Conservation (phyloP, 2,113 vertebrate species). For the Bufo gargarizans region DNA sequence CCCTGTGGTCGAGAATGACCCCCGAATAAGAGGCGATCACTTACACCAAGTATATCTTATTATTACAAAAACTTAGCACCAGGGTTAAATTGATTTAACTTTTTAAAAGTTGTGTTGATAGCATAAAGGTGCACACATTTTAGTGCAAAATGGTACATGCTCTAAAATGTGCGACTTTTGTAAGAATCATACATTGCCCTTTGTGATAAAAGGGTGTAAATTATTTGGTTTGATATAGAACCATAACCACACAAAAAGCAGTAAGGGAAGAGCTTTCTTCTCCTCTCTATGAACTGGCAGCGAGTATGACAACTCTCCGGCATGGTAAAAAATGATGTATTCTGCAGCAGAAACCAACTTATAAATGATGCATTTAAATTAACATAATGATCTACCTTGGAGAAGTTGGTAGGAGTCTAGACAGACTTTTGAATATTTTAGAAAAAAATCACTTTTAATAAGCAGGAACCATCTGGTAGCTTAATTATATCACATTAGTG, state of each 20-base stretch:
- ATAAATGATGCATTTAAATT: conserved; percentile 42
- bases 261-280: not conserved
- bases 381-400: conserved; percentile 50
- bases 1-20: too few species aligned
- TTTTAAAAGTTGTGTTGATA: too few species aligned
- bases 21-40: too few species aligned
- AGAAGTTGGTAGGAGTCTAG: conserved; percentile 51
- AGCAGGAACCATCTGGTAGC: conserved; percentile 52
- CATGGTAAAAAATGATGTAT: conserved; percentile 24
- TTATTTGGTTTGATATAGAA: not conserved
- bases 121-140: too few species aligned
- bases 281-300: not conserved
- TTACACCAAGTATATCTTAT: too few species aligned
- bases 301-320: not conserved
- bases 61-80: too few species aligned
- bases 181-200: not conserved
- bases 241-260: not conserved
- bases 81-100: too few species aligned
- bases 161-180: not conserved
- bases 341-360: conserved; percentile 13
- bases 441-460: conserved; percentile 57
- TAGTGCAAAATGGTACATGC: too few species aligned
- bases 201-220: not conserved
- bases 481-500: conserved; percentile 55
- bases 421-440: conserved; percentile 50